A percentile compares a stretch with the other conserved stretches of the same genome.
Evolutionary conservation across 2,888 invertebrate species (phyloP).

Genomic region (Dicyrtomina minuta): DNA sequence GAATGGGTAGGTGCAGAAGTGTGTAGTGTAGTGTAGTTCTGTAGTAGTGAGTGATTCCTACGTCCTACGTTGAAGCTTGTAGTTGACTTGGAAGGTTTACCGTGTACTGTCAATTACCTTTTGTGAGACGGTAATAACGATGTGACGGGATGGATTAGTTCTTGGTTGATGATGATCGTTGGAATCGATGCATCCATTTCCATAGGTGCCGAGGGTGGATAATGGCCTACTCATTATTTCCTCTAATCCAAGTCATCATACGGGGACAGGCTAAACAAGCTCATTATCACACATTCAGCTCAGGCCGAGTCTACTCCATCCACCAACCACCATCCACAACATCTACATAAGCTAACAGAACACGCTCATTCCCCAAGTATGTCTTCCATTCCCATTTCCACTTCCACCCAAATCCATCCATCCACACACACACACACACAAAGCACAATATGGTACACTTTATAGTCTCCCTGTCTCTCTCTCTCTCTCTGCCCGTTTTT

Average conservation of each 20-base stretch:
- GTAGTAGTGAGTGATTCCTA: background rate
- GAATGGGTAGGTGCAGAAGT: background rate
- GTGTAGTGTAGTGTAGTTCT: background rate
- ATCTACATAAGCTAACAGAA: background rate
- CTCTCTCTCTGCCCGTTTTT: no score
- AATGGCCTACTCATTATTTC: conserved; percentile 25
- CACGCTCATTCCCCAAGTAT: no score
- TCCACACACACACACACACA: background rate
- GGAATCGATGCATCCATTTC: conserved; percentile 20
- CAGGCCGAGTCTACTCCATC: conserved; percentile 10
- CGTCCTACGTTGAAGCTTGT: no score
- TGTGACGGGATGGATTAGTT: conserved; percentile 26
- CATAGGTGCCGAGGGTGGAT: conserved; percentile 15
- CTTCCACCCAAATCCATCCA: background rate
- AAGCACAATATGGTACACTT: no score
- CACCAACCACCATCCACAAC: background rate
- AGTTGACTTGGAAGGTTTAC: conserved; percentile 10
- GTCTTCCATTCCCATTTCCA: background rate
- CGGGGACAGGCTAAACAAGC: conserved; percentile 30
- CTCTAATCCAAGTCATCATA: conserved; percentile 21
- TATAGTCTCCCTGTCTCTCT: no score
- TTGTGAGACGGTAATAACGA: conserved; percentile 16
- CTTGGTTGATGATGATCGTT: conserved; percentile 18
- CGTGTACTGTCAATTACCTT: conserved; percentile 19
- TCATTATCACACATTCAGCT: conserved; percentile 35